Conservation (phyloP, 2,888 invertebrate species). For the Tortricodes alternella region DNA sequence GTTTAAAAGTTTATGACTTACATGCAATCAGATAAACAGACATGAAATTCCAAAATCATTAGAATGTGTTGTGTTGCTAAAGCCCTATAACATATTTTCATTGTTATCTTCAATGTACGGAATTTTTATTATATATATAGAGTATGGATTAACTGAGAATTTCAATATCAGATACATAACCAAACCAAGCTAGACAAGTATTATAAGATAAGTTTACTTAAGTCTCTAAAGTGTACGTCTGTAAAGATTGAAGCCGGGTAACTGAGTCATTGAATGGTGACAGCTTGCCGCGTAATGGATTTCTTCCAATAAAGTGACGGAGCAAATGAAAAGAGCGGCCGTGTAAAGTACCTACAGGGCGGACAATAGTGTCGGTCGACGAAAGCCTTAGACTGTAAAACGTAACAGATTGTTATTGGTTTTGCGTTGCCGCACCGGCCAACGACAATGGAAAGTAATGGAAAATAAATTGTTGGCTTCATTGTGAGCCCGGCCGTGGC, state of each 20-base stretch:
- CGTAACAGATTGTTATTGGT: conserved; percentile 63
- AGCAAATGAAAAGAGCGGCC: conserved; percentile 57
- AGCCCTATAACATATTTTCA: too few relatives aligned
- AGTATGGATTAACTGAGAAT: too few relatives aligned
- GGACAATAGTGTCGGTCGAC: conserved; percentile 32
- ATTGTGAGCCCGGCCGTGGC: conserved; percentile 33
- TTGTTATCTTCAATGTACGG: too few relatives aligned
- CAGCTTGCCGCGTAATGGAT: conserved; percentile 54
- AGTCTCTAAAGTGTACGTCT: conserved; percentile 4
- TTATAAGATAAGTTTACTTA: neutral
- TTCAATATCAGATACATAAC: too few relatives aligned
- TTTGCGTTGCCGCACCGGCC: conserved; percentile 45
- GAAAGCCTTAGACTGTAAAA: conserved; percentile 50
- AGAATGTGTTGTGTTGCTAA: too few relatives aligned
- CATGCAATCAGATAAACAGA: too few relatives aligned
- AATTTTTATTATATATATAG: too few relatives aligned
- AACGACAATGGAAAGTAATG: conserved; percentile 46
- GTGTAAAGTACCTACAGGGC: conserved; percentile 42
- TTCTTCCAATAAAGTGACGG: conserved; percentile 58
- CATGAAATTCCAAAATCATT: too few relatives aligned
- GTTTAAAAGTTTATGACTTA: too few relatives aligned
- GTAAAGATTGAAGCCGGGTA: conserved; percentile 29
- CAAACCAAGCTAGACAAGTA: neutral
- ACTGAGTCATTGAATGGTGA: conserved; percentile 39
- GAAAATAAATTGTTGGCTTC: conserved; percentile 51